These are phyloP conservation scores for Lycodopsis pacificus DNA, from an alignment of 2,797 vertebrate species.

Conservation along the genomic window DNA sequence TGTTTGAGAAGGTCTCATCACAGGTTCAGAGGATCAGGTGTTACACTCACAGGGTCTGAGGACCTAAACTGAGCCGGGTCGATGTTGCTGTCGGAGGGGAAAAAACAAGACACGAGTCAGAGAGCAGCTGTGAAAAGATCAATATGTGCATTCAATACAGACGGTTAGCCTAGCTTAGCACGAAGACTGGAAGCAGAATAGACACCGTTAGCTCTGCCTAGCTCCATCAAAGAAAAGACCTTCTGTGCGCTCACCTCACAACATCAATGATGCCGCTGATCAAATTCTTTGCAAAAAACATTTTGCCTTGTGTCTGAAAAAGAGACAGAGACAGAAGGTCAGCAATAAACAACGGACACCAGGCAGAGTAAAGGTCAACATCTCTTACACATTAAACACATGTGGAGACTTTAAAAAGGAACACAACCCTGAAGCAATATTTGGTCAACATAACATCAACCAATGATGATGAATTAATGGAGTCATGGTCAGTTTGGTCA, in stretches of 20 bases:
- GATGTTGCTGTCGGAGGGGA: conserved; percentile 69
- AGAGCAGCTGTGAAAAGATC: neutral
- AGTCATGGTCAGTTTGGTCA: neutral
- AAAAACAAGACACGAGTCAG: neutral
- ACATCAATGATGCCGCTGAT: conserved; percentile 68
- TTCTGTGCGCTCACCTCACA: conserved; percentile 63
- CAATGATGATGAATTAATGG: neutral
- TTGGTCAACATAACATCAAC: neutral
- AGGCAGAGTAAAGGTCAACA: neutral
- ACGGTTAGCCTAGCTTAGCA: conserved; percentile 29
- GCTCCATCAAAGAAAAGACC: neutral
- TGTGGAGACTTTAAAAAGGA: neutral
- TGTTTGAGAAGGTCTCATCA: neutral
- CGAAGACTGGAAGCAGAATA: neutral
- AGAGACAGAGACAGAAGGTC: neutral
- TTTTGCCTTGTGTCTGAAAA: conserved; percentile 46
- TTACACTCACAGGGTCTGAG: conserved; percentile 77
- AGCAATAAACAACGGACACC: neutral
- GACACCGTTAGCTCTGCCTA: neutral
- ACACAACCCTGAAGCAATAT: neutral
- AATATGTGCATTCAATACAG: neutral
- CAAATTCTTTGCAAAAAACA: conserved; percentile 63
- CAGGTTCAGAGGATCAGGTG: neutral
- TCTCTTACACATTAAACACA: neutral
- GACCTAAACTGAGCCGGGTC: conserved; percentile 67